A percentile compares a stretch with the other conserved stretches of the same genome.
These are phyloP conservation scores for Elegia similella DNA, from an alignment of 2,888 invertebrate genomes.

Conservation along the genomic window DNA sequence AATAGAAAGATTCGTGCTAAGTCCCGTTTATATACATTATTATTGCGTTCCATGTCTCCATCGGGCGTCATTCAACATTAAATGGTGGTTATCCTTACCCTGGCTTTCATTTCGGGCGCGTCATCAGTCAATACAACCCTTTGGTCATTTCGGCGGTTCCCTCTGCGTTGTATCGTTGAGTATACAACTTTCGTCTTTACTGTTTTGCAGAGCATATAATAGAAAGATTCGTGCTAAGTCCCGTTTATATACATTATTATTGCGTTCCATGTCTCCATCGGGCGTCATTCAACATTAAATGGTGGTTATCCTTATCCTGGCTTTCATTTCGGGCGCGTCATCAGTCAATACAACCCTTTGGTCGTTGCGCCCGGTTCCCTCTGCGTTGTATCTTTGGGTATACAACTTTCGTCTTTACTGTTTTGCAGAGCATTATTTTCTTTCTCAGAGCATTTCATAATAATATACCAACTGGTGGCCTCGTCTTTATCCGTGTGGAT, in stretches of 20 bases:
- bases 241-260: no score
- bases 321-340: background rate
- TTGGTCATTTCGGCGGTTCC: background rate
- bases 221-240: no score
- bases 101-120: background rate
- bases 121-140: conserved; percentile 4
- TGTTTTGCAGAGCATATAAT: no score
- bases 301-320: background rate
- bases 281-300: background rate
- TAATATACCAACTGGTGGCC: no score
- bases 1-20: no score
- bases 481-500: no score
- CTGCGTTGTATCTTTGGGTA: background rate
- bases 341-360: conserved; percentile 3
- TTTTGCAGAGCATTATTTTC: no score
- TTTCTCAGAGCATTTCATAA: no score
- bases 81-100: background rate
- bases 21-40: no score
- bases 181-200: background rate
- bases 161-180: background rate
- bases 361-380: background rate
- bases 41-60: background rate
- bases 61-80: background rate
- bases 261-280: background rate
- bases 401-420: background rate